Percentiles rank a stretch among this genome's conserved stretches.
These are phyloP conservation scores for Sebastes reedi DNA, from an alignment of 2,797 vertebrate genomes.

Conservation along the genomic window DNA sequence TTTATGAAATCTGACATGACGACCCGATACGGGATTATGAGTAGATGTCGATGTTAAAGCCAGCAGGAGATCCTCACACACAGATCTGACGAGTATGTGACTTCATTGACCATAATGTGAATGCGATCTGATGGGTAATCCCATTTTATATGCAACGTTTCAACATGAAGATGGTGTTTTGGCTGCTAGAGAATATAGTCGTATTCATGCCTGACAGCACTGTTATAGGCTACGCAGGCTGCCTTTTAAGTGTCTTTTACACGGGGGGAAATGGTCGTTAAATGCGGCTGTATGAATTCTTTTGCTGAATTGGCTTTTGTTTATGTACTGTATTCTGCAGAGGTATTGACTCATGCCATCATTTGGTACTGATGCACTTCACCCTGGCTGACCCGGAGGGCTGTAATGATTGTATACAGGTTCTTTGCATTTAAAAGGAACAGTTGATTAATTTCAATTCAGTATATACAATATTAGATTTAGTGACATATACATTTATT, in stretches of 20 bases:
- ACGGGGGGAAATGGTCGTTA: neutral
- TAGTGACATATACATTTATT: neutral
- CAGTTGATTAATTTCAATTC: neutral
- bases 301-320: neutral
- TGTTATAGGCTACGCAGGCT: neutral
- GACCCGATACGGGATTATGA: neutral
- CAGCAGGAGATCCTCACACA: neutral
- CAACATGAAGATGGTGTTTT: neutral
- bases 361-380: neutral
- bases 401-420: neutral
- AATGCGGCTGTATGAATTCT: neutral
- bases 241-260: neutral
- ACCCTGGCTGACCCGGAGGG: neutral
- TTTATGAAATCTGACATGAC: neutral
- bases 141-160: slow-evolving; percentile 23
- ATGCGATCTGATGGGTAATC: slow-evolving; percentile 26
- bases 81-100: neutral
- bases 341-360: neutral
- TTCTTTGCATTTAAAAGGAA: neutral
- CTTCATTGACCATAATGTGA: slow-evolving; percentile 37
- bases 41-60: neutral
- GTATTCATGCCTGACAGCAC: neutral
- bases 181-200: slow-evolving; percentile 1
- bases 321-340: neutral
- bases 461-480: neutral